Base-by-base conservation (phyloP, 1,140 invertebrate genomes). In the Aphelenchoides avenae region DNA sequence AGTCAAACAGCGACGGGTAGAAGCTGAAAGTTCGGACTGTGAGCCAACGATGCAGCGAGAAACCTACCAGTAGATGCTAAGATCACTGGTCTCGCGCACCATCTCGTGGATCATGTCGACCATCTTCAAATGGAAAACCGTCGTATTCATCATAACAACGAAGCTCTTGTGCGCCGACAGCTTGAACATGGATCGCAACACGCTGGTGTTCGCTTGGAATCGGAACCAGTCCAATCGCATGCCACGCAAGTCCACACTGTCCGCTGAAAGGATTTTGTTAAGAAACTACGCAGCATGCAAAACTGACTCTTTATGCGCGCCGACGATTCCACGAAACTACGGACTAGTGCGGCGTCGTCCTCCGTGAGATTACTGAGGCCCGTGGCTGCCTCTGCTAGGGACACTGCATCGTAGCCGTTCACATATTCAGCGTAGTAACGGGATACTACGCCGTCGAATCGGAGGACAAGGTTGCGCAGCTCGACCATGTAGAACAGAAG, bases 31-130 rank as follows among this genome's bases (percentile, higher is more conserved):
- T 33, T 20, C 13, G 18, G 15, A 7, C 15, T 39, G 3, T 1
- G 24, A n/a, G 24, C 11, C 20, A 15, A 11, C 3, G 22, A 41
- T 46, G 26, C 36, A 31, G 41, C 44, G 9, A 24, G 34, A 57
- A 46, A 66, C 72, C 75, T 77, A 85, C 84, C 86, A 97, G 74
- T 96, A 97, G 56, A 97, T 86, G 0, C 91, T 95, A 5, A 99
- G 80, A 82, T 98, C 93, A 1, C 91, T 94, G 20, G 90, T 92
- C 80, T 99, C 93, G 2, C 88, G 86, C 54, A 98, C 81, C 75
- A 97, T 87, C 78, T 97, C 91, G 80, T 97, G 92, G n/a, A 98
- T 81, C 79, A 89, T 90, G 76, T 98, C 95, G 11, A 99, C 91
- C 85, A 97, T 91, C 79, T 92, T 92, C 0, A 93, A 91, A 76